A percentile compares a stretch with the other conserved stretches of the same genome.
Evolutionary conservation across 1,140 invertebrate species (phyloP).

Genomic region (Aphelinus atriplicis): DNA sequence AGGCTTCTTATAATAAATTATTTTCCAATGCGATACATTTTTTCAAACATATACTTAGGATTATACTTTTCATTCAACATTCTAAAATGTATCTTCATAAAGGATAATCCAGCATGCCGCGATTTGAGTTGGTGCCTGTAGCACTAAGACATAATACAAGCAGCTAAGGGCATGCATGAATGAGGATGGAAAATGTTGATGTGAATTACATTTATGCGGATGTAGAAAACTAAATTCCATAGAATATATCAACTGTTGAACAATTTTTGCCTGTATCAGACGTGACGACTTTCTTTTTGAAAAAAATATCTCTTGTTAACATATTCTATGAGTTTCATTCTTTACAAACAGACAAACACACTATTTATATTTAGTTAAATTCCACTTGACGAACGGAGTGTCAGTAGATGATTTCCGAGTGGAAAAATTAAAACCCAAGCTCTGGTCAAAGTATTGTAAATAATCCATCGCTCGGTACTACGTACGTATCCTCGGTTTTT

Average conservation of each 20-base stretch:
- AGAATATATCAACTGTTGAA: conserved; percentile 13
- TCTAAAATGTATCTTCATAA: neutral
- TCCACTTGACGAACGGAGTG: neutral
- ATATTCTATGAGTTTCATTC: conserved; percentile 7
- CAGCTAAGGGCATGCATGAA: conserved; percentile 58
- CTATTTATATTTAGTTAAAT: conserved; percentile 4
- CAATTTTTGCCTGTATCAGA: neutral
- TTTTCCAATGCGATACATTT: too few relatives aligned
- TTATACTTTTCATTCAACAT: neutral
- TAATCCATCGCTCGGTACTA: conserved; percentile 25
- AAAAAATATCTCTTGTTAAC: neutral
- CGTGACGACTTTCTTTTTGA: neutral
- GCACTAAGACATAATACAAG: conserved; percentile 45
- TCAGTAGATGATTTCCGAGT: conserved; percentile 19
- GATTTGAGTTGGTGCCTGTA: neutral
- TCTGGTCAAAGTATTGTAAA: conserved; percentile 11
- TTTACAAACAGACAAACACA: neutral
- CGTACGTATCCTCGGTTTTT: too few relatives aligned
- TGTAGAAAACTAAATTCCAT: neutral
- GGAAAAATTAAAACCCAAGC: conserved; percentile 25
- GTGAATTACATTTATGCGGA: conserved; percentile 38
- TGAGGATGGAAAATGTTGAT: conserved; percentile 52
- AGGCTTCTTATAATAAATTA: too few relatives aligned
- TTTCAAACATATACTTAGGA: too few relatives aligned
- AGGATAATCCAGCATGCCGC: conserved; percentile 7